Evolutionary conservation across 2,113 vertebrate genomes (phyloP).

Genomic region (Bucco capensis): DNA sequence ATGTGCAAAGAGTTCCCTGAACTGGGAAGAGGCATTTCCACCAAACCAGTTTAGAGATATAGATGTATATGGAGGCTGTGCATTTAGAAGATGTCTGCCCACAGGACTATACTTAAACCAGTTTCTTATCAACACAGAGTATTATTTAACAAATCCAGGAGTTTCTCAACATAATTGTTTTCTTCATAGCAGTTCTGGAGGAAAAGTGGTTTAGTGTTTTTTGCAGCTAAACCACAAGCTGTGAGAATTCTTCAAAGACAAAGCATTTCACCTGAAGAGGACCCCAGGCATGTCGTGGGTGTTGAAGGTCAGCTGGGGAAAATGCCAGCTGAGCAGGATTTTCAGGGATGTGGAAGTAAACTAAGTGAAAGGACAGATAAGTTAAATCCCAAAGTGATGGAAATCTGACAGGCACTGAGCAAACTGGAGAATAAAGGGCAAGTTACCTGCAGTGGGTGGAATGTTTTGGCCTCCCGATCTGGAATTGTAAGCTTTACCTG

Average conservation of each 20-base stretch:
- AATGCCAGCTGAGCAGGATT: neutral
- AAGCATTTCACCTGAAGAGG: accelerated
- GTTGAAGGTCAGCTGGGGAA: neutral
- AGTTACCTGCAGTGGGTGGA: neutral
- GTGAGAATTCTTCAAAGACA: neutral
- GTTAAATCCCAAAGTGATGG: neutral
- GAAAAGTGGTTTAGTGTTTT: accelerated
- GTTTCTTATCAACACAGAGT: too few relatives aligned
- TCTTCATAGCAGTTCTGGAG: neutral
- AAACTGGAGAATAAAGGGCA: too few relatives aligned
- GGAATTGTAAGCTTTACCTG: neutral
- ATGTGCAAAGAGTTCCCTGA: neutral
- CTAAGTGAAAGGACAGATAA: neutral
- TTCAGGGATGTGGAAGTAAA: neutral
- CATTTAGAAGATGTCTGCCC: neutral
- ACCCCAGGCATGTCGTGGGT: accelerated
- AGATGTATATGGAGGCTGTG: neutral
- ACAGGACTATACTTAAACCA: neutral
- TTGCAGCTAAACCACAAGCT: neutral
- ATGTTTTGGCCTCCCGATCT: too few relatives aligned
- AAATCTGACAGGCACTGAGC: too few relatives aligned
- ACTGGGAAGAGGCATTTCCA: neutral
- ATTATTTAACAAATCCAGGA: too few relatives aligned
- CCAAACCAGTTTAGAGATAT: too few relatives aligned
- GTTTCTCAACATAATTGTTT: neutral